Base-by-base conservation (phyloP, 2,113 vertebrate species). In the Tetrao urogallus region DNA sequence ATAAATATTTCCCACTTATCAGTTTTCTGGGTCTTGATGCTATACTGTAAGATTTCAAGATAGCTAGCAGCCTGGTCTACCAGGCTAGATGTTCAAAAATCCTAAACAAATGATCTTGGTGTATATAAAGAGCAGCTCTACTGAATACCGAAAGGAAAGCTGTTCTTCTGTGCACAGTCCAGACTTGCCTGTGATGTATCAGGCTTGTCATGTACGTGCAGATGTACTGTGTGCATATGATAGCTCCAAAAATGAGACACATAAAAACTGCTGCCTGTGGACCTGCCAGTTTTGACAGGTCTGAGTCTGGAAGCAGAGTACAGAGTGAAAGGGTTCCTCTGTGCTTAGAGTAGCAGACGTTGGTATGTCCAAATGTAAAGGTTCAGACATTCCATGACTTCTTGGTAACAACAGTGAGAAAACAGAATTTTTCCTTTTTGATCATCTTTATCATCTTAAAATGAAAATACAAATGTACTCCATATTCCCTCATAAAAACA, bases 251-350 rank as follows among this genome's bases (percentile, higher is more conserved):
- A 92, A 65, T 75, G 82, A 95, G 69, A 60, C 92, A 88, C 61
- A 90, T 86, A 90, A 96, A 94, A 77, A 22, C 69, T 73, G 16
- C 64, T 52, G 90, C 86, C 82, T 86, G 72, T 86, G 72, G 80
- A 91, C 69, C 65, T 90, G 95, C 93, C 95, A 96, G 43, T 43
- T 95, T 83, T 94, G 90, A 75, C 95, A 96, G 52, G 82, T 91
- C 80, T 94, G 77, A 95, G 69, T 90, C 96, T 95, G 95, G 86
- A 87, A 92, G 83, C 64, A 67, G 58, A 38, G 50, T 8, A 18
- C 1, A 3, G 67, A 91, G 43, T 75, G 72, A 85, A 93, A 92
- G 72, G 42, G 47, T 76, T 92, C 52, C 89, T 89, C 79, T 88
- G 66, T 83, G 27, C 25, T 92, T 66, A 45, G 6, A 75, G 76